Evolutionary conservation across 2,888 invertebrate genomes (phyloP).

Genomic region (Rhodophaea formosa): DNA sequence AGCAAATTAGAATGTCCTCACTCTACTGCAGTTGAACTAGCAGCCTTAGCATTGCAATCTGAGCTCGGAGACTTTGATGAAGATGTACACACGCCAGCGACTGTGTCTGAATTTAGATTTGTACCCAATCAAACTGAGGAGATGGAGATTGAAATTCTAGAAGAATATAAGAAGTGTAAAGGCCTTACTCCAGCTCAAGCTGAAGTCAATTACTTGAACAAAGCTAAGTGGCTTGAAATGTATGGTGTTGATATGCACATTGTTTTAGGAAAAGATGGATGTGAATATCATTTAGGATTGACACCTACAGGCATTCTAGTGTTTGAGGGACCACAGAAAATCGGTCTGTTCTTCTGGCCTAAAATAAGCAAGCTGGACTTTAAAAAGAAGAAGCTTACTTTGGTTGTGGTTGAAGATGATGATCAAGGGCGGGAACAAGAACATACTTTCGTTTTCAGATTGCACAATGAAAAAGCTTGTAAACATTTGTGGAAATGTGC

Average conservation of each 20-base stretch:
- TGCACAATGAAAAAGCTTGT: slow-evolving; percentile 98
- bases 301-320: slow-evolving; percentile 99
- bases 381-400: slow-evolving; percentile 97
- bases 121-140: slow-evolving; percentile 97
- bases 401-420: slow-evolving; percentile 99
- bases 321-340: slow-evolving; percentile 97
- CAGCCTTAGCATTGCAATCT: slow-evolving; percentile 96
- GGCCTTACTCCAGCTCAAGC: slow-evolving; percentile 97
- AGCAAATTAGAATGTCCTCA: slow-evolving; percentile 95
- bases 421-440: slow-evolving; percentile 98
- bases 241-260: slow-evolving; percentile 99
- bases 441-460: slow-evolving; percentile 98
- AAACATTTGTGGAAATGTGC: slow-evolving; percentile 99
- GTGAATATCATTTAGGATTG: slow-evolving; percentile 96
- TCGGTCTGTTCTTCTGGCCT: slow-evolving; percentile 99
- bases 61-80: slow-evolving; percentile 99
- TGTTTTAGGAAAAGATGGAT: slow-evolving; percentile 97
- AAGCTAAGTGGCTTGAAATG: slow-evolving; percentile 98
- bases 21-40: slow-evolving; percentile 92
- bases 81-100: slow-evolving; percentile 94
- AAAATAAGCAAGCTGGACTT: slow-evolving; percentile 99
- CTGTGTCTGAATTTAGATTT: slow-evolving; percentile 98
- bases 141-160: slow-evolving; percentile 96
- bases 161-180: slow-evolving; percentile 92
- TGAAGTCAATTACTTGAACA: slow-evolving; percentile 96